Percentiles rank a stretch among this genome's conserved stretches.
Evolutionary conservation across 2,113 vertebrate genomes (phyloP).

Genomic region (Halcyon malimbica): DNA sequence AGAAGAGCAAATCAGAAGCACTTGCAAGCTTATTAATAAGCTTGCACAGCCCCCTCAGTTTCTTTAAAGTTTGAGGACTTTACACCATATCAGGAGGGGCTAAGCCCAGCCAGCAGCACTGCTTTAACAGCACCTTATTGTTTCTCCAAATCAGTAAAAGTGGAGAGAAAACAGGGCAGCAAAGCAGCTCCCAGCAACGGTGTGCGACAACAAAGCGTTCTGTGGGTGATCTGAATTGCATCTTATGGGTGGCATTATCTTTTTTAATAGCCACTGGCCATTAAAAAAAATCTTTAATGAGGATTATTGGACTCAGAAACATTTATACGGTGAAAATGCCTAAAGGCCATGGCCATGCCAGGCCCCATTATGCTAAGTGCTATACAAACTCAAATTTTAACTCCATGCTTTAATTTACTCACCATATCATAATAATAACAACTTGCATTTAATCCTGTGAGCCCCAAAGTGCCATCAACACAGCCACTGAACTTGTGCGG

Average conservation of each 20-base stretch:
- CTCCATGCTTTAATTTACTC: conserved; percentile 41
- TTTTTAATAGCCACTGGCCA: conserved; percentile 1
- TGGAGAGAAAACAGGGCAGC: neutral
- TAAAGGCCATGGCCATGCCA: neutral
- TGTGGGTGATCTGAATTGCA: neutral
- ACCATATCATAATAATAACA: neutral
- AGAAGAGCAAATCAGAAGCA: neutral
- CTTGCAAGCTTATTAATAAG: neutral
- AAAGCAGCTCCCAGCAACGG: conserved; percentile 1
- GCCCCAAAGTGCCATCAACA: neutral
- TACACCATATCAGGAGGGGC: neutral
- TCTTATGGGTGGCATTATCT: neutral
- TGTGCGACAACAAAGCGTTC: neutral
- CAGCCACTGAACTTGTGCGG: neutral
- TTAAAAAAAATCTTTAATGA: neutral
- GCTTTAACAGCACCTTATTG: neutral
- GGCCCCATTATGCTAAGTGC: neutral
- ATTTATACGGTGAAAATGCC: neutral
- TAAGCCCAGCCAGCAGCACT: neutral
- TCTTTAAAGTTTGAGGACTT: neutral
- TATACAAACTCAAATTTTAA: conserved; percentile 35
- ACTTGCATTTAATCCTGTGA: conserved; percentile 17
- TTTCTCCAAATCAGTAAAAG: neutral
- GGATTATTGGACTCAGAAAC: conserved; percentile 23
- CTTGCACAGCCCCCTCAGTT: neutral